These are phyloP conservation scores for Pangasius macronema DNA, from an alignment of 2,797 vertebrate species.

Conservation along the genomic window DNA sequence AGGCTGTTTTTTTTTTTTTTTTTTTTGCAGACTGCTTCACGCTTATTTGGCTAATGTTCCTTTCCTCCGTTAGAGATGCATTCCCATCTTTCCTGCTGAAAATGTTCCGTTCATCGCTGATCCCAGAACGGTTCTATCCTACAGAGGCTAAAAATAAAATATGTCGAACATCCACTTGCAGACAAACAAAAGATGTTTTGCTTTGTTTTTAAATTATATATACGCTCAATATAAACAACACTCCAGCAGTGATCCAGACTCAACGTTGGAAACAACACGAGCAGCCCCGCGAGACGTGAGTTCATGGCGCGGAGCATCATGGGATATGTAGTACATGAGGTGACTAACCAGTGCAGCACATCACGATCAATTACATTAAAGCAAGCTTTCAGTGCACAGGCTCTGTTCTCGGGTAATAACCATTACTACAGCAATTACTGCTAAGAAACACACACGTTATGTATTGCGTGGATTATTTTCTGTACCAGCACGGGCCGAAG, in stretches of 20 bases:
- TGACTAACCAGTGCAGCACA: neutral
- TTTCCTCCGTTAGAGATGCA: conserved; percentile 34
- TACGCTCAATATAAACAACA: conserved; percentile 5
- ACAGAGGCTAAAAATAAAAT: neutral
- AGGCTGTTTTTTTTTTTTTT: neutral
- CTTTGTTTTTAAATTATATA: neutral
- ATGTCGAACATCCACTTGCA: neutral
- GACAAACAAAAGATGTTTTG: neutral
- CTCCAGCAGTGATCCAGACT: conserved; percentile 25
- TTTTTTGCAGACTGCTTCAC: neutral
- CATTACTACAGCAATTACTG: neutral
- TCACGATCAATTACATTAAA: neutral
- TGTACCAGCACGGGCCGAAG: neutral
- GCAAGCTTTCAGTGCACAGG: neutral
- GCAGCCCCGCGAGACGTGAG: conserved; percentile 25
- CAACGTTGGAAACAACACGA: conserved; percentile 30
- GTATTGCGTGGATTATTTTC: neutral
- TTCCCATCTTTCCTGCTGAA: conserved; percentile 41
- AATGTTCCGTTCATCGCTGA: neutral
- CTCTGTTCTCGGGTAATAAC: no score
- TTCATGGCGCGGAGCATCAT: conserved; percentile 25
- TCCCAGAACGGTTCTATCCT: neutral
- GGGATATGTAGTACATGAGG: conserved; percentile 33
- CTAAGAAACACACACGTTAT: neutral
- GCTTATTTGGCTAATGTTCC: conserved; percentile 25